Percentiles rank a stretch among this genome's conserved stretches.
Conservation (phyloP, 2,888 invertebrate genomes). For the Pollenia angustigena region DNA sequence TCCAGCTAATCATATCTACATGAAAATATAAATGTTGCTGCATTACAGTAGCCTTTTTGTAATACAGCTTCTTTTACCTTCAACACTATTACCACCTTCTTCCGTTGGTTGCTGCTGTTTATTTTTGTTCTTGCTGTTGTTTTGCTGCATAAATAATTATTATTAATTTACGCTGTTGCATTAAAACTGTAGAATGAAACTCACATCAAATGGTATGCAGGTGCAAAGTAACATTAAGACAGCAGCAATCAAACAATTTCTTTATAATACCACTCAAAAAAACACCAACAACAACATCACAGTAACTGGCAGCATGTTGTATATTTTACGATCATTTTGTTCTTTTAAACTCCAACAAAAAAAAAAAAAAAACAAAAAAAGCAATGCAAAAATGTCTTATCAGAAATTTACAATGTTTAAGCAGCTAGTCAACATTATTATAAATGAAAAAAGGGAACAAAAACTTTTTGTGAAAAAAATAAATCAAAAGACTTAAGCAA, state of each 20-base stretch:
- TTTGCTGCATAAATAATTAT: constrained; percentile 72
- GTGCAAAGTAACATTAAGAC: constrained; percentile 70
- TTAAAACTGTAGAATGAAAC: constrained; percentile 60
- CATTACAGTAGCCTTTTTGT: constrained; percentile 66
- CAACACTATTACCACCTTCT: constrained; percentile 68
- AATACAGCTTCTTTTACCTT: constrained; percentile 54
- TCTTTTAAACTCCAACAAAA: constrained; percentile 37
- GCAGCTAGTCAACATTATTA: constrained; percentile 18
- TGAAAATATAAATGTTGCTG: constrained; percentile 11
- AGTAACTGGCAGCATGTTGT: constrained; percentile 39
- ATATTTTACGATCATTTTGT: constrained; percentile 64
- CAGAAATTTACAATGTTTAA: constrained; percentile 43
- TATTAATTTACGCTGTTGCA: constrained; percentile 73
- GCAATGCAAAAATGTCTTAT: constrained; percentile 52
- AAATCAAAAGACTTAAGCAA: constrained; percentile 63
- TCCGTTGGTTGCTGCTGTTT: constrained; percentile 59
- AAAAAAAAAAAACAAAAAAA: not conserved
- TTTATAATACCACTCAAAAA: constrained; percentile 42
- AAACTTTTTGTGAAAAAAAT: constrained; percentile 2
- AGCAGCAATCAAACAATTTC: constrained; percentile 70
- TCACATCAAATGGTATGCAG: constrained; percentile 66
- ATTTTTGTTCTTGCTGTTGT: too few relatives aligned
- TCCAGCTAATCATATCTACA: constrained; percentile 61
- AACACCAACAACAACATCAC: not conserved
- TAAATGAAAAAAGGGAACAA: constrained; percentile 8